Evolutionary conservation across 2,113 vertebrate species (phyloP).

Genomic region (Oceanodroma tethys): DNA sequence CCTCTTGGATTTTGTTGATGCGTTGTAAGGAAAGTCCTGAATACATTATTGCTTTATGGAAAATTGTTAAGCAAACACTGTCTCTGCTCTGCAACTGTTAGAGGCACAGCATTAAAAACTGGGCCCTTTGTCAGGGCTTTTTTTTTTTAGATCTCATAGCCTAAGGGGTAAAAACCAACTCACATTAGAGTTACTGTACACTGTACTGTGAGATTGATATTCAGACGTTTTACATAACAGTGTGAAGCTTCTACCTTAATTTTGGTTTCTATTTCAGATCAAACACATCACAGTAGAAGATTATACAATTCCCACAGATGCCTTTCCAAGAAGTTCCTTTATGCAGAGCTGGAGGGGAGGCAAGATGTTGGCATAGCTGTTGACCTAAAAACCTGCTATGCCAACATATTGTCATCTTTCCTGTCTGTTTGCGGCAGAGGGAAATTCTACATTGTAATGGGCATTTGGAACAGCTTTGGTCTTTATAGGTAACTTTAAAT

Average conservation of each 20-base stretch:
- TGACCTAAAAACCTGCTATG: conserved; percentile 79
- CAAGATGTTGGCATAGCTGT: conserved; percentile 88
- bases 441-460: background rate
- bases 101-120: background rate
- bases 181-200: background rate
- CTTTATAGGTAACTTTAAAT: background rate
- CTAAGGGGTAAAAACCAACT: background rate
- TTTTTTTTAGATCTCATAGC: background rate
- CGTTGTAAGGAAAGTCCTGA: background rate
- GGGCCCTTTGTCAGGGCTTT: background rate
- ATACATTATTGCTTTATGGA: background rate
- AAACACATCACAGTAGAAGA: background rate
- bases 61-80: background rate
- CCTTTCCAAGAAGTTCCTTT: conserved; percentile 1
- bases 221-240: background rate
- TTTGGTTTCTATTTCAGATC: background rate
- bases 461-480: background rate
- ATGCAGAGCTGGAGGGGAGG: conserved; percentile 76
- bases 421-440: conserved; percentile 67
- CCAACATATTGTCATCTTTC: conserved; percentile 82
- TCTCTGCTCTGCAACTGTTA: background rate
- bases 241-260: background rate
- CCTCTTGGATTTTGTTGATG: background rate
- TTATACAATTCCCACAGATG: background rate
- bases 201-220: background rate